Evolutionary conservation across 2,113 vertebrate genomes (phyloP).

Genomic region (Gasterosteus aculeatus): DNA sequence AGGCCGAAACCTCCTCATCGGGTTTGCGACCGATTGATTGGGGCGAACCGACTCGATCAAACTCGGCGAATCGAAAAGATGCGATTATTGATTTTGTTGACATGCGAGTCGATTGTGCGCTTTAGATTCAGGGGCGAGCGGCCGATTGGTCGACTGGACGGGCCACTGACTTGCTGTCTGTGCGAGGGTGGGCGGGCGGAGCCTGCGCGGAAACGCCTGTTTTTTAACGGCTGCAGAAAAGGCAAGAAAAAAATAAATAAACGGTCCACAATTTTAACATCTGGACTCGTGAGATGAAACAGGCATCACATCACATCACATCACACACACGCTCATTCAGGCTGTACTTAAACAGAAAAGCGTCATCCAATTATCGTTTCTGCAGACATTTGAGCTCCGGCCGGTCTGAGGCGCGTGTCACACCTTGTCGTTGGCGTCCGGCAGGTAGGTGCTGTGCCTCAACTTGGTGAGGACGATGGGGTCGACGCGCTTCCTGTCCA

Average conservation of each 20-base stretch:
- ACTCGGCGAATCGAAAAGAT: not conserved
- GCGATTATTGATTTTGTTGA: not conserved
- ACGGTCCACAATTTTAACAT: constrained; percentile 50
- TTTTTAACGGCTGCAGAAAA: constrained; percentile 72
- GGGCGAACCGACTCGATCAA: constrained; percentile 16
- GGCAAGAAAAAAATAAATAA: constrained; percentile 32
- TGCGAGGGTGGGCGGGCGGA: constrained; percentile 70
- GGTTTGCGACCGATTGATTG: constrained; percentile 11
- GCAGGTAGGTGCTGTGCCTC: constrained; percentile 90
- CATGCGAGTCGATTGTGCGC: constrained; percentile 52
- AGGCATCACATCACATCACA: not conserved
- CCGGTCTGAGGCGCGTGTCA: constrained; percentile 22
- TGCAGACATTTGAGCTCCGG: no score
- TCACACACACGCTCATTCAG: no score
- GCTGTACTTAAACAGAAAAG: no score
- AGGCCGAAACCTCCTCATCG: not conserved
- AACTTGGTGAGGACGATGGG: constrained; percentile 92
- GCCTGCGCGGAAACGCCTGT: constrained; percentile 64
- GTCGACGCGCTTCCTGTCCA: constrained; percentile 89
- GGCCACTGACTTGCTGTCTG: constrained; percentile 78
- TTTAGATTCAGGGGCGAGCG: constrained; percentile 1
- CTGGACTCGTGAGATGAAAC: not conserved
- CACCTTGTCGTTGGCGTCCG: constrained; percentile 92
- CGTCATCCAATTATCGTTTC: no score
- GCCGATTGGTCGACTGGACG: not conserved